Evolutionary conservation across 2,888 invertebrate species (phyloP).

Genomic region (Busseola fusca): DNA sequence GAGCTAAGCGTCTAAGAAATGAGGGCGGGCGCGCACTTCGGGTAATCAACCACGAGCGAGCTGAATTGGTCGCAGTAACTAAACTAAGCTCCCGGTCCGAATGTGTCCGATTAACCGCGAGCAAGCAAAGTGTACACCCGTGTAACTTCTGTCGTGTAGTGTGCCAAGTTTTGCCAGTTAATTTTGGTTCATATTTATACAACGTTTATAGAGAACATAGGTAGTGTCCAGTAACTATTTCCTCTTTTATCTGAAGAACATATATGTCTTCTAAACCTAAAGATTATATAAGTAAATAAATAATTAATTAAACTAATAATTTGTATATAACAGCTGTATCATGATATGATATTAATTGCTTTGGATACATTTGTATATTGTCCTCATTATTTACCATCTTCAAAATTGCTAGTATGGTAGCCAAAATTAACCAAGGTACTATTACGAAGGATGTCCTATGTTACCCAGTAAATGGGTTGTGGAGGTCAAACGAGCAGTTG

Average conservation of each 20-base stretch:
- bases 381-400: conserved; percentile 4
- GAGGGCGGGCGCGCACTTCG: too few relatives aligned
- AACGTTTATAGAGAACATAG: not conserved
- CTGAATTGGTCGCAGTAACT: too few relatives aligned
- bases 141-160: too few relatives aligned
- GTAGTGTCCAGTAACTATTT: not conserved
- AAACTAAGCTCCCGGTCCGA: too few relatives aligned
- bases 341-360: conserved; percentile 45
- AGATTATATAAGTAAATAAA: conserved; percentile 8
- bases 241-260: conserved; percentile 2
- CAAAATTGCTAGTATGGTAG: not conserved
- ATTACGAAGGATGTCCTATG: not conserved
- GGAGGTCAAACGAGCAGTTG: not conserved
- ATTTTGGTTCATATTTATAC: not conserved
- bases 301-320: conserved; percentile 30
- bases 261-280: conserved; percentile 14
- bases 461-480: not conserved
- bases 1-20: too few relatives aligned
- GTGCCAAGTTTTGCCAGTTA: not conserved
- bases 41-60: too few relatives aligned
- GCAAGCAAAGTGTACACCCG: too few relatives aligned
- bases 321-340: conserved; percentile 20
- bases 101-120: too few relatives aligned
- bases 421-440: not conserved
- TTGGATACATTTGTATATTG: conserved; percentile 38